Percentiles rank a stretch among this genome's conserved stretches.
These are phyloP conservation scores for Spisula subtruncata DNA, from an alignment of 2,888 invertebrate genomes.

Conservation along the genomic window DNA sequence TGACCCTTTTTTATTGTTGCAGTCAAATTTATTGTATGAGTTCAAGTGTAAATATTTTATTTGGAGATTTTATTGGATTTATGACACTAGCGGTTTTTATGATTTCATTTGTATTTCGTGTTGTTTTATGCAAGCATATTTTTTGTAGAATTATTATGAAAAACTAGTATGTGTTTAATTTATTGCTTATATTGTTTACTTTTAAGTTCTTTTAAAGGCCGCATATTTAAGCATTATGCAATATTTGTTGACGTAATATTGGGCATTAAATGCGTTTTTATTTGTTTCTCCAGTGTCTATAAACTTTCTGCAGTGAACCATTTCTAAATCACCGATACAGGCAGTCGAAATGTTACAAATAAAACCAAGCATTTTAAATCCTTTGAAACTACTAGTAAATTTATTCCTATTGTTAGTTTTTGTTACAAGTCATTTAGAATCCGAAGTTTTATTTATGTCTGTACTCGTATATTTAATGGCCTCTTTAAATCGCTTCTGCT, in stretches of 20 bases:
- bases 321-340: not conserved
- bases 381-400: too few relatives aligned
- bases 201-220: too few relatives aligned
- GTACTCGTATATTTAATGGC: too few relatives aligned
- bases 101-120: not conserved
- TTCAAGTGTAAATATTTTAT: conserved; percentile 14
- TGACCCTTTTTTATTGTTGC: conserved; percentile 10
- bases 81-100: not conserved
- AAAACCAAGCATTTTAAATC: too few relatives aligned
- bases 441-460: too few relatives aligned
- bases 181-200: not conserved
- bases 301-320: not conserved
- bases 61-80: not conserved
- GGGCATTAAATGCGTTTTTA: too few relatives aligned
- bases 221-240: too few relatives aligned
- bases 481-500: too few relatives aligned
- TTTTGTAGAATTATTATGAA: not conserved
- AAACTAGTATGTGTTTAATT: not conserved
- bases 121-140: not conserved
- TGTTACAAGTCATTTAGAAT: too few relatives aligned
- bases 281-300: too few relatives aligned
- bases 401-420: too few relatives aligned
- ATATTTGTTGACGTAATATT: too few relatives aligned
- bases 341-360: not conserved
- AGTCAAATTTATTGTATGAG: conserved; percentile 6